Conservation (phyloP, 2,888 invertebrate genomes). For the Netelia melanura region DNA sequence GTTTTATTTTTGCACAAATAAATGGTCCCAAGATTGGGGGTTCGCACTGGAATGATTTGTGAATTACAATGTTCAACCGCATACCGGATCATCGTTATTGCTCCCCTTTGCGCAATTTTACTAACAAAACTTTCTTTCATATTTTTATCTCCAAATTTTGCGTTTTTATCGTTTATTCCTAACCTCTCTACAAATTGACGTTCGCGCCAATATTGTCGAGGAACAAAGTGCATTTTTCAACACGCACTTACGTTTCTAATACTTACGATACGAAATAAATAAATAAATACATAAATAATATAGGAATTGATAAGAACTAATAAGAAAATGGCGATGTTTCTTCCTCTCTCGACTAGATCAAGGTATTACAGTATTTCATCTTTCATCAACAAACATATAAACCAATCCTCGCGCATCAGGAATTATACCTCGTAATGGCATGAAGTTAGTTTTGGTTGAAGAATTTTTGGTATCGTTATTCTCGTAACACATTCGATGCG, state of each 20-base stretch:
- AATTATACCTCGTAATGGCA: neutral
- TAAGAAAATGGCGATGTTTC: slow-evolving; percentile 34
- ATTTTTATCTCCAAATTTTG: no score
- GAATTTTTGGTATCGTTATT: slow-evolving; percentile 33
- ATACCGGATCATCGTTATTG: slow-evolving; percentile 47
- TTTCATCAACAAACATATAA: neutral
- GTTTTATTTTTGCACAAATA: slow-evolving; percentile 17
- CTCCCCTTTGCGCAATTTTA: slow-evolving; percentile 21
- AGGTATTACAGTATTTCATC: neutral
- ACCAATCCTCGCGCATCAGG: neutral
- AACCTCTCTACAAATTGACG: neutral
- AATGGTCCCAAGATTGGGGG: slow-evolving; percentile 40
- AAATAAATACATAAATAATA: slow-evolving; percentile 34
- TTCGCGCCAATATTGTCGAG: neutral
- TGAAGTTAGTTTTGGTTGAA: slow-evolving; percentile 18
- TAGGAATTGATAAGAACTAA: slow-evolving; percentile 35
- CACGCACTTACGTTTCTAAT: neutral
- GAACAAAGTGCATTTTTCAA: neutral
- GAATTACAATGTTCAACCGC: slow-evolving; percentile 4
- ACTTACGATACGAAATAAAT: slow-evolving; percentile 40
- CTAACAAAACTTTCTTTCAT: neutral
- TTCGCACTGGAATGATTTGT: slow-evolving; percentile 53
- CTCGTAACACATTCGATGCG: neutral
- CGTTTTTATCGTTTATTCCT: neutral
- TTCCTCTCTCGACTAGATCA: slow-evolving; percentile 52